phyloP scores from a whole-genome alignment of 2,888 invertebrate genomes.

The Papilio elwesi region DNA sequence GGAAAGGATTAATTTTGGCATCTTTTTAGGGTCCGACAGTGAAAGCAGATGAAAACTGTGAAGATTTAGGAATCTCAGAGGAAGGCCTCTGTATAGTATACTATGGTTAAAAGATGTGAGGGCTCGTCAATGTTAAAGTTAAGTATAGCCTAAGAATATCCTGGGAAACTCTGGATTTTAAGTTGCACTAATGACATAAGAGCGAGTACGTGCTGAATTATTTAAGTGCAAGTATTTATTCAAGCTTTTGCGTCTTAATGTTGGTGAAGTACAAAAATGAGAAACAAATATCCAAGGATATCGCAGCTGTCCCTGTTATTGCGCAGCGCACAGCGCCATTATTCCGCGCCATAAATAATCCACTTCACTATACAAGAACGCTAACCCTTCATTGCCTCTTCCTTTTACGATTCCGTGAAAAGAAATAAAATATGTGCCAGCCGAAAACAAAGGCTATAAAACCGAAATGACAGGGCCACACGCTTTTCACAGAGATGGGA shows the following conservation, averaged over 20 bases:
- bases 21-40: too few relatives aligned
- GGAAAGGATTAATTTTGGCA: too few relatives aligned
- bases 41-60: background rate
- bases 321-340: slow-evolving; percentile 68
- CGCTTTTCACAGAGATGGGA: slow-evolving; percentile 68
- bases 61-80: too few relatives aligned
- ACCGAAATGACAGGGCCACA: slow-evolving; percentile 81
- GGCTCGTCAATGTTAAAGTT: background rate
- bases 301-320: slow-evolving; percentile 69
- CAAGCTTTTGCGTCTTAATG: slow-evolving; percentile 18
- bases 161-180: background rate
- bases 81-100: background rate
- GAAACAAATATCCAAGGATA: slow-evolving; percentile 57
- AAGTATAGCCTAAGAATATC: too few relatives aligned
- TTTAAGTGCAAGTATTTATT: slow-evolving; percentile 5
- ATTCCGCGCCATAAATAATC: slow-evolving; percentile 80
- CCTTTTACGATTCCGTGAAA: slow-evolving; percentile 82
- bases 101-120: background rate
- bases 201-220: background rate
- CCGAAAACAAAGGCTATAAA: slow-evolving; percentile 80
- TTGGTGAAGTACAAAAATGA: slow-evolving; percentile 25
- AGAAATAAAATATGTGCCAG: slow-evolving; percentile 80
- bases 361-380: slow-evolving; percentile 70
- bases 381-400: slow-evolving; percentile 83
- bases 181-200: background rate